A percentile compares a stretch with the other conserved stretches of the same genome.
Evolutionary conservation across 2,113 vertebrate species (phyloP).

Genomic region (Callocephalon fimbriatum): DNA sequence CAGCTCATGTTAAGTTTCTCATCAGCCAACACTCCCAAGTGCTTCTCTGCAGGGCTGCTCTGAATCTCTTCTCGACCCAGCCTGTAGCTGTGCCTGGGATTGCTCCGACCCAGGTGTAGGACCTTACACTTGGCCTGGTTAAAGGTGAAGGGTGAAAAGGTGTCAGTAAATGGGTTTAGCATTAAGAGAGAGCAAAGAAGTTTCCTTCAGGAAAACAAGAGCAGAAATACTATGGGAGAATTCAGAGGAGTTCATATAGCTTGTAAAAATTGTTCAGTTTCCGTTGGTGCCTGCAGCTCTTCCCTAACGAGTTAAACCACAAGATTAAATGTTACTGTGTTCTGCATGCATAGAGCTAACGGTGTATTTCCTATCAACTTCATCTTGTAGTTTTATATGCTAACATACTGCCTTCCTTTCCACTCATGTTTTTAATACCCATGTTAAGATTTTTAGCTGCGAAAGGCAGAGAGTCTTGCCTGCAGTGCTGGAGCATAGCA

Average conservation of each 20-base stretch:
- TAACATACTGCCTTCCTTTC: not conserved
- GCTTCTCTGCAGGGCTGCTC: too few relatives aligned
- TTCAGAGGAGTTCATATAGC: not conserved
- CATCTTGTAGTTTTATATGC: not conserved
- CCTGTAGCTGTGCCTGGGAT: too few relatives aligned
- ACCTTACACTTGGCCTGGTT: too few relatives aligned
- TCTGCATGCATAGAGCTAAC: not conserved
- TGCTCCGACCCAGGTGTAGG: too few relatives aligned
- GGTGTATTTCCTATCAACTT: not conserved
- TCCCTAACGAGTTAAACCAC: not conserved
- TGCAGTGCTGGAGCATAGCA: not conserved
- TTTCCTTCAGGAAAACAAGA: not conserved
- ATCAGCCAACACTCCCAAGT: too few relatives aligned
- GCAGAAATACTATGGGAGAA: not conserved
- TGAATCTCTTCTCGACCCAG: too few relatives aligned
- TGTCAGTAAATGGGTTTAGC: not conserved
- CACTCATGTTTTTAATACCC: not conserved
- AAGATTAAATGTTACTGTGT: not conserved
- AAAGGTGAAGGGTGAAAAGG: not conserved
- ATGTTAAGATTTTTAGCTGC: not conserved
- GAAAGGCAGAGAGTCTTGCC: fast-evolving
- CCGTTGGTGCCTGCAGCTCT: not conserved
- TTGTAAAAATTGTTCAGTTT: not conserved
- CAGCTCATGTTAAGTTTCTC: too few relatives aligned
- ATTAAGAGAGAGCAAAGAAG: not conserved